phyloP scores from a whole-genome alignment of 2,113 vertebrate genomes.

The Oostethus manadensis region DNA sequence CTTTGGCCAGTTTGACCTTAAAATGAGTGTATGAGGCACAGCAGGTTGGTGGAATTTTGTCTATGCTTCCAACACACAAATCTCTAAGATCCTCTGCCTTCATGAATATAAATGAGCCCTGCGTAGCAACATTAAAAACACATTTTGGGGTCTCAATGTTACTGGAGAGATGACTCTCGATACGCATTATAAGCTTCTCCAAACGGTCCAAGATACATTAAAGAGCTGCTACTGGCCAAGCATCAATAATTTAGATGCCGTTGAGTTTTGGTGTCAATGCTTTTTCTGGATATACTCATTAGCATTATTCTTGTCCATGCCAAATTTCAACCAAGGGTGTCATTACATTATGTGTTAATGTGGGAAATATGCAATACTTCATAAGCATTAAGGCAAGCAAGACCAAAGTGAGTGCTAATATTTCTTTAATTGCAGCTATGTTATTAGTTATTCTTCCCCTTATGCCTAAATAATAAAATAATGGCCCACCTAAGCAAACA shows the following conservation, averaged over 20 bases:
- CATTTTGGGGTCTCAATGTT: conserved; percentile 4
- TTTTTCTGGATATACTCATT: neutral
- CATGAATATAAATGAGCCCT: conserved; percentile 1
- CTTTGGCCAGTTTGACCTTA: conserved; percentile 11
- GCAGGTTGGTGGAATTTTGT: neutral
- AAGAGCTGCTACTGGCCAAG: neutral
- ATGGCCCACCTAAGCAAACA: too few relatives aligned
- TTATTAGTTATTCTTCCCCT: too few relatives aligned
- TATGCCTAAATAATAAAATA: too few relatives aligned
- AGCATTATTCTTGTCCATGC: neutral
- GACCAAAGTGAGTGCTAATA: too few relatives aligned
- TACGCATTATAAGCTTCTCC: conserved; percentile 4
- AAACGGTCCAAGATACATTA: neutral
- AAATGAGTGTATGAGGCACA: conserved; percentile 5
- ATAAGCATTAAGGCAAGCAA: too few relatives aligned
- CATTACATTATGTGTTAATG: neutral
- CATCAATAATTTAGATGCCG: neutral
- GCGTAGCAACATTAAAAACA: conserved; percentile 6
- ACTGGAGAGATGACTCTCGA: neutral
- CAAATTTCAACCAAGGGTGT: neutral
- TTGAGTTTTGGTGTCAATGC: neutral
- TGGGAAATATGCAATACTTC: too few relatives aligned
- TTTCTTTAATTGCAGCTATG: too few relatives aligned
- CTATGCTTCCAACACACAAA: neutral
- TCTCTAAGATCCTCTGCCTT: neutral